Evolutionary conservation across 2,797 vertebrate species (phyloP).

Genomic region (Scomberomorus guttatus): DNA sequence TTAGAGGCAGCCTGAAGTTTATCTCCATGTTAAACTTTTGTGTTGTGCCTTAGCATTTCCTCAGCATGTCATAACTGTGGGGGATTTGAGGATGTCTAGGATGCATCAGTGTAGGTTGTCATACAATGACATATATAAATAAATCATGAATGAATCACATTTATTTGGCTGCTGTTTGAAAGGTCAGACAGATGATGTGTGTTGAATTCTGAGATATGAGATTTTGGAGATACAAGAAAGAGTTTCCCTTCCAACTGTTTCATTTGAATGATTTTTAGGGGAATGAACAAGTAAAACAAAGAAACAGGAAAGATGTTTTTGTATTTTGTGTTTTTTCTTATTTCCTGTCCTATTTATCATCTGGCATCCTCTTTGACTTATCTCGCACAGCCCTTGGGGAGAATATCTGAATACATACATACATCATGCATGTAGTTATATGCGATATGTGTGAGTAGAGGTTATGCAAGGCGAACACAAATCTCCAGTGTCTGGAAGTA

Average conservation of each 20-base stretch:
- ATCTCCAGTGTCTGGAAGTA: neutral
- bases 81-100: no score
- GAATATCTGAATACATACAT: neutral
- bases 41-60: neutral
- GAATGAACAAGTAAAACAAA: neutral
- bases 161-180: neutral
- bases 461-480: neutral
- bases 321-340: neutral
- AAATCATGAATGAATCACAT: neutral
- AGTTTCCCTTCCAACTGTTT: neutral
- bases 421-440: neutral
- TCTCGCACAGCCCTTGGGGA: neutral
- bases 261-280: neutral
- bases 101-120: no score
- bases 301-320: neutral
- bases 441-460: neutral
- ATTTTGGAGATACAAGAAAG: neutral
- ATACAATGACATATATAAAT: neutral
- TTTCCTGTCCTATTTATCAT: constrained; percentile 8
- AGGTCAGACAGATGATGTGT: neutral
- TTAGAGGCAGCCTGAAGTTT: neutral
- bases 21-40: neutral
- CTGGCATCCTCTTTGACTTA: neutral
- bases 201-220: neutral
- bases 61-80: no score